Evolutionary conservation across 37 sponge, comb jelly and placozoan species (phyloP).

Genomic region (Halichondria panicea): DNA sequence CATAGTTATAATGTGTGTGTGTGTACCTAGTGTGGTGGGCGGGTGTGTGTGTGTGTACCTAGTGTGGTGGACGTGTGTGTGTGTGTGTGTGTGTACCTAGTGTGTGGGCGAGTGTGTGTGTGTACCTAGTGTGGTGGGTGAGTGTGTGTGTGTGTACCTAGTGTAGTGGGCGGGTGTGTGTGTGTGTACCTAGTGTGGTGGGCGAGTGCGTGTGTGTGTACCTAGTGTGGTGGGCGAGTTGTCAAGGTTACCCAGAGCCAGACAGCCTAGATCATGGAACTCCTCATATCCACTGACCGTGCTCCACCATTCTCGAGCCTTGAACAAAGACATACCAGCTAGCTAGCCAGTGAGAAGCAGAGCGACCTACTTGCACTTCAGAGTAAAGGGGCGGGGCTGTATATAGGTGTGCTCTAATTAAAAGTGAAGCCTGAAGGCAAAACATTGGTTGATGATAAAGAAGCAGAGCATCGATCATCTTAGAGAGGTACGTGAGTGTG

Average conservation of each 20-base stretch:
- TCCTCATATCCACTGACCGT: conserved; percentile 74
- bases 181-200: neutral
- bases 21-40: neutral
- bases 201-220: neutral
- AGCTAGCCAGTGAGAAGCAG: neutral
- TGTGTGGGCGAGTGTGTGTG: neutral
- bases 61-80: conserved; percentile 33
- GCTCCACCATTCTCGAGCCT: conserved; percentile 86
- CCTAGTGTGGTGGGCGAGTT: conserved; percentile 50
- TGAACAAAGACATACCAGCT: conserved; percentile 82
- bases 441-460: neutral
- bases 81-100: neutral
- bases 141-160: neutral
- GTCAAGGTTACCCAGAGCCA: conserved; percentile 63
- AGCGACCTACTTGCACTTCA: too few species aligned
- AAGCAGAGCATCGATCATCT: neutral
- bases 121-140: neutral
- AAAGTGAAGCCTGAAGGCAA: conserved; percentile 2
- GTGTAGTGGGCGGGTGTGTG: too few species aligned
- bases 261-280: conserved; percentile 74
- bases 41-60: conserved; percentile 17
- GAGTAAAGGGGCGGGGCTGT: too few species aligned
- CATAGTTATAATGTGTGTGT: too few species aligned
- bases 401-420: too few species aligned
- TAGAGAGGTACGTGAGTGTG: neutral